Conservation (phyloP, 2,113 vertebrate genomes). For the Etheostoma cragini region DNA sequence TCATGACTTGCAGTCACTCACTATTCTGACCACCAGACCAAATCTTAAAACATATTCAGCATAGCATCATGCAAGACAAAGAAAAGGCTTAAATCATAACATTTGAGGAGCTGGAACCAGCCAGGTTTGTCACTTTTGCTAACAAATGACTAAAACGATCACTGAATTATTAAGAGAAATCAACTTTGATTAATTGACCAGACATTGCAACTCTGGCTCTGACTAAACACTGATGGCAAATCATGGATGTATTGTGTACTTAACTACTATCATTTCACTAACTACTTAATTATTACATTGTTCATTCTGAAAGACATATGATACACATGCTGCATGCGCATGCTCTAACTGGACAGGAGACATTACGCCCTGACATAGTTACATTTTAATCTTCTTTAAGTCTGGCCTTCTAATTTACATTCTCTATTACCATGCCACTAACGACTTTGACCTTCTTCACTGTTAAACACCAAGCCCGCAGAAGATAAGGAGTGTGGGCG, state of each 20-base stretch:
- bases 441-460: conserved; percentile 79
- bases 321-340: conserved; percentile 9
- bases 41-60: neutral
- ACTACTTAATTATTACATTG: neutral
- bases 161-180: neutral
- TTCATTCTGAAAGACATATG: neutral
- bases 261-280: neutral
- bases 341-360: conserved; percentile 20
- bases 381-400: conserved; percentile 61
- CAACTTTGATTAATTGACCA: neutral
- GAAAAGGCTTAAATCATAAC: neutral
- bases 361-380: conserved; percentile 43
- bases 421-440: conserved; percentile 69
- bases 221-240: neutral
- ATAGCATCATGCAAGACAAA: neutral
- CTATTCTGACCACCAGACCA: neutral
- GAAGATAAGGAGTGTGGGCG: neutral
- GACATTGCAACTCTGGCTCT: neutral
- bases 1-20: neutral
- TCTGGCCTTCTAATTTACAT: conserved; percentile 71
- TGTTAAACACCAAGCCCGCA: conserved; percentile 64
- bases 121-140: neutral
- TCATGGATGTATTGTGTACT: neutral
- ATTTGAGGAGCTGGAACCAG: neutral
- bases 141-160: neutral